Conservation (phyloP, 2,888 invertebrate genomes). For the Girardia tigrina region DNA sequence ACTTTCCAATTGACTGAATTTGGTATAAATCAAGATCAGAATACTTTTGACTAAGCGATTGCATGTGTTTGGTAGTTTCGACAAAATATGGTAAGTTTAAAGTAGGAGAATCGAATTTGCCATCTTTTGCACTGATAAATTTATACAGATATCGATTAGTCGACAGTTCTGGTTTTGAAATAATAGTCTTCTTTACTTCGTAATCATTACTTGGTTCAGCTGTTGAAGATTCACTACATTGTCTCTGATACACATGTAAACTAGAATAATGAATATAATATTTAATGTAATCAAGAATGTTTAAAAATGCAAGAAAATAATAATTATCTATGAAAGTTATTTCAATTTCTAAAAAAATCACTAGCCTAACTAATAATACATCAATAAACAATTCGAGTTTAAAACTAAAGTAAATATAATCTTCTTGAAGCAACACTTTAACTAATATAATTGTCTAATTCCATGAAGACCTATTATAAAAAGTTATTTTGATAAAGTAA, state of each 20-base stretch:
- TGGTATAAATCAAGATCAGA: background rate
- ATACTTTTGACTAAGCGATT: background rate
- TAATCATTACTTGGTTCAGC: background rate
- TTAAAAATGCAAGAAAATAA: too few relatives aligned
- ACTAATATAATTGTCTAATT: too few relatives aligned
- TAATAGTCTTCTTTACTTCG: background rate
- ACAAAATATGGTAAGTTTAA: background rate
- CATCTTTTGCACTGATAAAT: background rate
- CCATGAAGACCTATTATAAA: too few relatives aligned
- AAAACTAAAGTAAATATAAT: too few relatives aligned
- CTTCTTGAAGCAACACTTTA: too few relatives aligned
- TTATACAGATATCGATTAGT: background rate
- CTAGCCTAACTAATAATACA: too few relatives aligned
- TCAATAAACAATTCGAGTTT: too few relatives aligned
- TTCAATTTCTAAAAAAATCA: too few relatives aligned
- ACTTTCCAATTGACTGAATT: background rate
- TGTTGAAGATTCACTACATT: background rate
- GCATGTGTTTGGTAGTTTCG: background rate
- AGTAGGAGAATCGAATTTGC: background rate
- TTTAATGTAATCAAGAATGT: too few relatives aligned
- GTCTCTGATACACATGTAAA: slow-evolving; percentile 16
- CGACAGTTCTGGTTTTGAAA: background rate
- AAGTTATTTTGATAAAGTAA: too few relatives aligned
- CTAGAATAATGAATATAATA: too few relatives aligned
- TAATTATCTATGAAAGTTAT: too few relatives aligned